These are phyloP conservation scores for Tenthredo amoena DNA, from an alignment of 2,888 invertebrate species.

Conservation along the genomic window DNA sequence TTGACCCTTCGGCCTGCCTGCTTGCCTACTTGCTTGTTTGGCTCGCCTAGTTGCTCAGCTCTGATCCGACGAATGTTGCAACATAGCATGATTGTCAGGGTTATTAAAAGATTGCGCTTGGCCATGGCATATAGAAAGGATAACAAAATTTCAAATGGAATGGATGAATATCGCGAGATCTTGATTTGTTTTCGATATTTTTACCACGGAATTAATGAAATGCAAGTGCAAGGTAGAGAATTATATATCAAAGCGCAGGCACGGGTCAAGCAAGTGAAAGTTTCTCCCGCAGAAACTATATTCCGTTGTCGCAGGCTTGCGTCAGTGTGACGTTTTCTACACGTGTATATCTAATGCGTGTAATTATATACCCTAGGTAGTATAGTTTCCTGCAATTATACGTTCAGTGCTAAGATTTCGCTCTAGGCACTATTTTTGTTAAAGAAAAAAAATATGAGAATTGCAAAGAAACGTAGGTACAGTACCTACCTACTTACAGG, in stretches of 20 bases:
- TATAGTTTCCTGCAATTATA: slow-evolving; percentile 43
- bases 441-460: neutral
- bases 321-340: neutral
- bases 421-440: slow-evolving; percentile 34
- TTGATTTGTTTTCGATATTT: neutral
- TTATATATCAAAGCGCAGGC: neutral
- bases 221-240: slow-evolving; percentile 45
- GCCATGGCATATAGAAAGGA: slow-evolving; percentile 38
- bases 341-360: slow-evolving; percentile 11
- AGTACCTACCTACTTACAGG: neutral
- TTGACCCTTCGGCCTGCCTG: slow-evolving; percentile 78
- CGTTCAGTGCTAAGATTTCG: neutral
- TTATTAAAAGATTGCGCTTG: slow-evolving; percentile 51
- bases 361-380: slow-evolving; percentile 28
- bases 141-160: neutral
- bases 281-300: slow-evolving; percentile 25
- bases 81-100: slow-evolving; percentile 46
- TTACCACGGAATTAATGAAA: neutral
- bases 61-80: slow-evolving; percentile 35
- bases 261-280: slow-evolving; percentile 44
- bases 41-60: slow-evolving; percentile 25
- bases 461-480: neutral
- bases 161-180: neutral
- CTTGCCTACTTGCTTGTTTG: slow-evolving; percentile 47
- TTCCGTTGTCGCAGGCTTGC: neutral